phyloP scores from a whole-genome alignment of 2,113 vertebrate species.

The Callionymus lyra region DNA sequence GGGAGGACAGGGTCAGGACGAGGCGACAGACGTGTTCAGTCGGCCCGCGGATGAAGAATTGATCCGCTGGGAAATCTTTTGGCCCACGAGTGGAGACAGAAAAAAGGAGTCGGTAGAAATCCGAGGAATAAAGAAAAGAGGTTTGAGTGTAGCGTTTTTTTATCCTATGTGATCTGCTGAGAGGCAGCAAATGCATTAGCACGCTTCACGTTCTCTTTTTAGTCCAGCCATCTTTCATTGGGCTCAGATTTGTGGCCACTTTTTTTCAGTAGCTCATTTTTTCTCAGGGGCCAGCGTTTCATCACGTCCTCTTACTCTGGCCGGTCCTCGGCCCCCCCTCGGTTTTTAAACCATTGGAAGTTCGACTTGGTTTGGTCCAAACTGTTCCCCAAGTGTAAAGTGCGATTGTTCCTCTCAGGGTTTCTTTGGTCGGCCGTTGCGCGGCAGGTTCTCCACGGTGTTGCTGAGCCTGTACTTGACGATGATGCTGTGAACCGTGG shows the following conservation, averaged over 20 bases:
- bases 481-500: conserved; percentile 77
- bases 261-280: no score
- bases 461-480: conserved; percentile 76
- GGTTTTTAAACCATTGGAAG: no score
- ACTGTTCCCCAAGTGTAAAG: neutral
- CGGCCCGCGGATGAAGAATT: conserved; percentile 46
- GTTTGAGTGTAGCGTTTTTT: conserved; percentile 14
- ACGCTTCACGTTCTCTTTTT: conserved; percentile 4
- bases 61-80: conserved; percentile 41
- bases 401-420: conserved; percentile 43
- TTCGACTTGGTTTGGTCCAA: neutral
- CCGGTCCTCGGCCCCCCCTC: neutral
- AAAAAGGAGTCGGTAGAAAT: conserved; percentile 16
- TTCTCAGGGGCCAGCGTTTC: conserved; percentile 20
- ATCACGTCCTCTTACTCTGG: conserved; percentile 23
- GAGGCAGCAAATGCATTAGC: conserved; percentile 41
- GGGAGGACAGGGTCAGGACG: conserved; percentile 51
- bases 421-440: conserved; percentile 71
- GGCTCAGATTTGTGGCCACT: neutral
- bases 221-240: neutral
- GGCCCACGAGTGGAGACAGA: conserved; percentile 23
- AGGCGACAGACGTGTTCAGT: conserved; percentile 51
- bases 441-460: conserved; percentile 74
- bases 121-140: conserved; percentile 11
- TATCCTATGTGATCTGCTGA: conserved; percentile 24